Conservation (phyloP, 2,113 vertebrate genomes). For the Phoenicopterus ruber region DNA sequence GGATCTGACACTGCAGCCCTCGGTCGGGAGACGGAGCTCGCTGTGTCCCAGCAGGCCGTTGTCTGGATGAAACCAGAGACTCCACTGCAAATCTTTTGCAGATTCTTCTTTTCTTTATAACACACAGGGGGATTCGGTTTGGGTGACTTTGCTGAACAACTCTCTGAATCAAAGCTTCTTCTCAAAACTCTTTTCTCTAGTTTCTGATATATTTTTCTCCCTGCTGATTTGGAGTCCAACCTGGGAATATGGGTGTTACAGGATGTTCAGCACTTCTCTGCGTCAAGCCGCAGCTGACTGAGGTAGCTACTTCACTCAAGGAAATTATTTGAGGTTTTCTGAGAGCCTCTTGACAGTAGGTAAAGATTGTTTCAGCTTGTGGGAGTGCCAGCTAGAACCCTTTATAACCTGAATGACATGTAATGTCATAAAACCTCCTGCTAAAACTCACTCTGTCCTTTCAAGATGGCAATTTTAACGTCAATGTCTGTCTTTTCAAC, state of each 20-base stretch:
- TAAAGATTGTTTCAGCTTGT: slow-evolving; percentile 31
- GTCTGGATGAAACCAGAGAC: slow-evolving; percentile 26
- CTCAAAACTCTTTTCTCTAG: neutral
- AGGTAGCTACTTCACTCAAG: slow-evolving; percentile 38
- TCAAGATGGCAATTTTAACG: neutral
- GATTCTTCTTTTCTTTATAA: neutral
- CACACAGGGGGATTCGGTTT: neutral
- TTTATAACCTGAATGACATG: slow-evolving; percentile 16
- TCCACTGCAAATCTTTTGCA: slow-evolving; percentile 18
- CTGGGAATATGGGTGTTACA: neutral
- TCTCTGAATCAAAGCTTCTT: neutral
- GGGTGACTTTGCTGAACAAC: neutral
- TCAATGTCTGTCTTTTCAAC: neutral
- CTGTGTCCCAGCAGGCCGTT: neutral
- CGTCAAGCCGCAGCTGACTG: slow-evolving; percentile 17
- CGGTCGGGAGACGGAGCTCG: neutral
- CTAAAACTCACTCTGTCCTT: neutral
- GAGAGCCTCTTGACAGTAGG: slow-evolving; percentile 37
- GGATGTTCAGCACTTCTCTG: neutral
- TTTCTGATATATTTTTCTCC: neutral
- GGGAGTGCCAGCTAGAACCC: slow-evolving; percentile 21
- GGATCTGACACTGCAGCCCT: neutral
- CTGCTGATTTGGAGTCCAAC: neutral
- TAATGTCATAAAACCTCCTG: slow-evolving; percentile 16
- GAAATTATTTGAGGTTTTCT: slow-evolving; percentile 54